Conservation (phyloP, 2,888 invertebrate genomes). For the Pocota personata region DNA sequence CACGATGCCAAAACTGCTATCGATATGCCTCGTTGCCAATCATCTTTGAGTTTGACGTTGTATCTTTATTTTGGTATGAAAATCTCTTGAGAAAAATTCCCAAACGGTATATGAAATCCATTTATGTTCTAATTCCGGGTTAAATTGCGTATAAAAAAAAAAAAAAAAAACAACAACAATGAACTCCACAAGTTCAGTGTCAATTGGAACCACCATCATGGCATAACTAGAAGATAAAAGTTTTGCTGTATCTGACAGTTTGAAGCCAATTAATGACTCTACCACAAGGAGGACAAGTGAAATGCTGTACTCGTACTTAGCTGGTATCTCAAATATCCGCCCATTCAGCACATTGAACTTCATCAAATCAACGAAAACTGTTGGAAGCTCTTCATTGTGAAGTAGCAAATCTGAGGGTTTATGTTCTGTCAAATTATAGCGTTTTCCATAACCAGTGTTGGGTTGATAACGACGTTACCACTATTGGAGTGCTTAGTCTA, state of each 20-base stretch:
- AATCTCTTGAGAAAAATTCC: conserved; percentile 7
- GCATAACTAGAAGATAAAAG: conserved; percentile 23
- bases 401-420: conserved; percentile 41
- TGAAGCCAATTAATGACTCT: conserved; percentile 66
- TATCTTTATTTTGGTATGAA: not conserved
- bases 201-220: conserved; percentile 19
- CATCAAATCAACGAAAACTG: conserved; percentile 49
- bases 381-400: conserved; percentile 59
- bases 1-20: not conserved
- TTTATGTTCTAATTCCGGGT: conserved; percentile 43
- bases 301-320: not conserved
- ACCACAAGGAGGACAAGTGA: conserved; percentile 19
- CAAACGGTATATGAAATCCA: conserved; percentile 12
- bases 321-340: not conserved
- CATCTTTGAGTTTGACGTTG: not conserved
- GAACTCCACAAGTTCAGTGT: conserved; percentile 60
- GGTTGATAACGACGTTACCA: conserved; percentile 6
- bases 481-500: not conserved
- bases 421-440: conserved; percentile 41
- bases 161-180: too few species aligned
- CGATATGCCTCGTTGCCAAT: not conserved
- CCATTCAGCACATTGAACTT: conserved; percentile 59
- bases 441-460: conserved; percentile 7
- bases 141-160: not conserved
- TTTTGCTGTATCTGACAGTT: conserved; percentile 52